A percentile compares a stretch with the other conserved stretches of the same genome.
phyloP scores from a whole-genome alignment of 2,113 vertebrate species.

The Rhinoderma darwinii region DNA sequence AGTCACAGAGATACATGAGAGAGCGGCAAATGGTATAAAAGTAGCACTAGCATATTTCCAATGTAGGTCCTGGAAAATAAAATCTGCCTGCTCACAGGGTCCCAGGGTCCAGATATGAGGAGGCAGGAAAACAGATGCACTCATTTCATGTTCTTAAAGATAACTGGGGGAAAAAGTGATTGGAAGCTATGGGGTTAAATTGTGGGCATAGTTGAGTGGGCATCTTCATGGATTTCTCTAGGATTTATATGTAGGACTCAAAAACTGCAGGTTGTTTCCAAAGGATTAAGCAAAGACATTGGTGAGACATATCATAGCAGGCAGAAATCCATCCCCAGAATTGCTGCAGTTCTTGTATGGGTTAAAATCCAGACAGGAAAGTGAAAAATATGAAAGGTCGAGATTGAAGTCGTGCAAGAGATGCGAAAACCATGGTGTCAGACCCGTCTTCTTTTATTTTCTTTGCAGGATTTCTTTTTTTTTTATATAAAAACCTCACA shows the following conservation, averaged over 20 bases:
- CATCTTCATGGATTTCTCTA: neutral
- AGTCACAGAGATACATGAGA: neutral
- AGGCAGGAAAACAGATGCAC: neutral
- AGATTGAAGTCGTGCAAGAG: neutral
- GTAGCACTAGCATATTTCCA: neutral
- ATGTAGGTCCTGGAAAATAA: conserved; percentile 1
- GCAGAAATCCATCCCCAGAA: conserved; percentile 27
- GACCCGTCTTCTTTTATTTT: neutral
- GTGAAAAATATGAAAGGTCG: conserved; percentile 36
- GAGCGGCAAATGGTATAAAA: neutral
- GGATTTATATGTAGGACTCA: neutral
- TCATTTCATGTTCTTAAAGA: neutral
- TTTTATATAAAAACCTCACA: neutral
- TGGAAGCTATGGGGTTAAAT: conserved; percentile 2
- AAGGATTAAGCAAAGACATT: neutral
- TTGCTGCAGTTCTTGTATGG: conserved; percentile 25
- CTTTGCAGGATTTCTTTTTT: neutral
- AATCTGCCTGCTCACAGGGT: neutral
- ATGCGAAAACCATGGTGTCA: neutral
- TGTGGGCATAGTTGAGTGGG: neutral
- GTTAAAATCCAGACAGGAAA: conserved; percentile 49
- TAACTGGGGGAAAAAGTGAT: neutral
- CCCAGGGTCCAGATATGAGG: neutral
- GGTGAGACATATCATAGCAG: conserved; percentile 19
- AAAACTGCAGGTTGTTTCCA: conserved; percentile 12